phyloP scores from a whole-genome alignment of 2,888 invertebrate genomes.

The Pemphredon lugubris region DNA sequence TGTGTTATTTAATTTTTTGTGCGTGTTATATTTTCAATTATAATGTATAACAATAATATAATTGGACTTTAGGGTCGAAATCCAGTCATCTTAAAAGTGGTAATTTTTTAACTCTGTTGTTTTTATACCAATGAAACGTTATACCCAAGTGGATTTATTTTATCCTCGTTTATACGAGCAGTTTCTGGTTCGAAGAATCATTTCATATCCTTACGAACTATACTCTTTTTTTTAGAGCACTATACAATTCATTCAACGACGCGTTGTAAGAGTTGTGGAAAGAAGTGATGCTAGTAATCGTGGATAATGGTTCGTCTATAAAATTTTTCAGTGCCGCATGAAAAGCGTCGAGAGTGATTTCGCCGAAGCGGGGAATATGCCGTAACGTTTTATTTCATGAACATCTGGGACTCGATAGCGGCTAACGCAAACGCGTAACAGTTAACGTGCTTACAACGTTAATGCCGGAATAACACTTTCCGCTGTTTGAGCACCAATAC shows the following conservation, averaged over 20 bases:
- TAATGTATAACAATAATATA: no score
- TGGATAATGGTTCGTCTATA: conserved; percentile 32
- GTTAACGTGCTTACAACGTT: conserved; percentile 1
- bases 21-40: no score
- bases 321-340: conserved; percentile 41
- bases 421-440: conserved; percentile 7
- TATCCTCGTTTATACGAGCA: no score
- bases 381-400: conserved; percentile 44
- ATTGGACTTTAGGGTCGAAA: no score
- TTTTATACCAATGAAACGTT: no score
- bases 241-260: conserved; percentile 25
- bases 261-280: conserved; percentile 20
- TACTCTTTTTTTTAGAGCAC: conserved; percentile 10
- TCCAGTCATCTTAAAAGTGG: no score
- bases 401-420: conserved; percentile 16
- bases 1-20: no score
- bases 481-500: not conserved
- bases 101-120: no score
- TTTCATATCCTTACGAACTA: not conserved
- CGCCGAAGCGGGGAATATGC: conserved; percentile 19
- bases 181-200: not conserved
- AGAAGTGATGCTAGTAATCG: conserved; percentile 21
- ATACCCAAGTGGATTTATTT: no score
- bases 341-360: conserved; percentile 37
- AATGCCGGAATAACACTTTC: not conserved